Base-by-base conservation (phyloP, 2,113 vertebrate species). In the Nothocercus nigrocapillus region DNA sequence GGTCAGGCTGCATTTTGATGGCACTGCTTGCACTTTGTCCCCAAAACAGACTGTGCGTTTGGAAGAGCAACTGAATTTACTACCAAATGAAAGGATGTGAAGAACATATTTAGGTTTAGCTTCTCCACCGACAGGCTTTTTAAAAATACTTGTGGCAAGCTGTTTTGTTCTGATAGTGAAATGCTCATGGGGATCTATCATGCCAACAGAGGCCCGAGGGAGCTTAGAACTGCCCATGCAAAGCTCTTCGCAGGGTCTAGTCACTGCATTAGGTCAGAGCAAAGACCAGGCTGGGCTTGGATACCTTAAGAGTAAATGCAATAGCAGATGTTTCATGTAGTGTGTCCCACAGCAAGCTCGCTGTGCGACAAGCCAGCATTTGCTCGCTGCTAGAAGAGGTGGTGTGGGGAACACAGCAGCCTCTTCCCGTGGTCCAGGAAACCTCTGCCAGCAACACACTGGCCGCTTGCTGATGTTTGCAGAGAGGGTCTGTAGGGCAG, bases 321-420 rank as follows among this genome's bases (percentile, higher is more conserved):
- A 27, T 5, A 58, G 40, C 40, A 58, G 47, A 27, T 32, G 18
- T 8, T 30, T 10, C n/a, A 28, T 62, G 16, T 28, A 25, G 34
- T 0, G 1, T 62, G 40, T n/a, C 54, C 62, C 13, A 22, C 62
- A 42, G 9, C 7, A 16, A 2, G 30, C 17, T 30, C 8, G 4
- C 36, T 25, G 67, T 1, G 2, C 4, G 49, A 22, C 25, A 47
- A 69, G 15, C 36, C 40, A 14, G 21, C 25, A 2, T 28, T 54
- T 11, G 15, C 10, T 28, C 10, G 18, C 25, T 58, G 56, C 49
- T 32, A 7, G 1, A 9, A 4, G 32, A 53, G 22, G 9, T n/a
- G 38, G 7, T n/a, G 7, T 2, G 8, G 25, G n/a, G 32, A 38
- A 7, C 34, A 8, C 25, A 24, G 28, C 7, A 24, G 10, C 1